These are phyloP conservation scores for Luperina testacea DNA, from an alignment of 2,888 invertebrate species.

Conservation along the genomic window DNA sequence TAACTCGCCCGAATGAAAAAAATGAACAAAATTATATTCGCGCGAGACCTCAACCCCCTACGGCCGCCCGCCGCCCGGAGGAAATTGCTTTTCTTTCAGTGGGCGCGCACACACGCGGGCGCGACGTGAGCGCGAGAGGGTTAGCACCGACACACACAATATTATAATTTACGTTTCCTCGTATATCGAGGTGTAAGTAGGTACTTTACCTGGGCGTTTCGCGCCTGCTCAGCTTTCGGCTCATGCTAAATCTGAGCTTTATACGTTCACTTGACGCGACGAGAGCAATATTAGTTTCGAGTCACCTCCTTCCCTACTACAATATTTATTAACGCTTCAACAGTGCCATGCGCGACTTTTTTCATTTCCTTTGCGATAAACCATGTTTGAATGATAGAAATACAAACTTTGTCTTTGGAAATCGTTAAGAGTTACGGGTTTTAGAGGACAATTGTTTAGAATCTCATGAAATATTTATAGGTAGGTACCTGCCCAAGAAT, in stretches of 20 bases:
- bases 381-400: slow-evolving; percentile 70
- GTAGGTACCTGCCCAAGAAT: slow-evolving; percentile 1
- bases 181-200: slow-evolving; percentile 90
- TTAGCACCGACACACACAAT: slow-evolving; percentile 89
- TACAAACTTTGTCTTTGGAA: slow-evolving; percentile 37
- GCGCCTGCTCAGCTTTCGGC: slow-evolving; percentile 88
- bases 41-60: slow-evolving; percentile 86
- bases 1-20: slow-evolving; percentile 90
- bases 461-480: slow-evolving; percentile 53
- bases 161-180: slow-evolving; percentile 90
- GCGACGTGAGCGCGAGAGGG: slow-evolving; percentile 85
- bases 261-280: slow-evolving; percentile 90
- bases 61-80: slow-evolving; percentile 82
- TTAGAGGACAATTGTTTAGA: slow-evolving; percentile 28
- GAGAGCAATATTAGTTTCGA: slow-evolving; percentile 90
- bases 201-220: slow-evolving; percentile 89
- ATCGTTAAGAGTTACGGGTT: slow-evolving; percentile 29
- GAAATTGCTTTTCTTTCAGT: slow-evolving; percentile 91
- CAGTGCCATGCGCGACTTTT: slow-evolving; percentile 73
- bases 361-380: slow-evolving; percentile 77
- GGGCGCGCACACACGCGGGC: slow-evolving; percentile 87
- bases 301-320: slow-evolving; percentile 87
- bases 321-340: slow-evolving; percentile 88
- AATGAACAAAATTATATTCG: slow-evolving; percentile 91
- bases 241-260: slow-evolving; percentile 90